Base-by-base conservation (phyloP, 2,113 vertebrate species). In the Carettochelys insculpta region DNA sequence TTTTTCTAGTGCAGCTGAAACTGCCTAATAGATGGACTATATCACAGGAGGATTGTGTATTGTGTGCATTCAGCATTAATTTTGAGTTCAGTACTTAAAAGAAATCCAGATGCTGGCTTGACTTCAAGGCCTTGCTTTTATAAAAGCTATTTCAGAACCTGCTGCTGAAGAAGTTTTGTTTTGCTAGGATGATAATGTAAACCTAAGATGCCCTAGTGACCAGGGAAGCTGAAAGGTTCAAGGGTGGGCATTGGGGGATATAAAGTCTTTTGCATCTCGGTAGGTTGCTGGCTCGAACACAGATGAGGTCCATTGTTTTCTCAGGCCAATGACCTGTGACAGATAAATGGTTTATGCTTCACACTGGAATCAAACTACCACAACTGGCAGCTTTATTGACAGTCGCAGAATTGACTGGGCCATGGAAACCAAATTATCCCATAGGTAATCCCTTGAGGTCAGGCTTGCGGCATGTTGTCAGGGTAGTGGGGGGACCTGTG, bases 341-440 rank as follows among this genome's bases (percentile, higher is more conserved):
- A 93, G 94, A 89, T 94, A 92, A 87, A 11, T 89, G 79, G 82
- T 78, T 92, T 94, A 24, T 10, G 81, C 95, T 95, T 93, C 82
- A 88, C 87, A 6, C 82, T 90, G 14, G 91, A 75, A 88, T 27
- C 71, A 13, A 43, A 43, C 71, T 24, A 43, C 71, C 41, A 27
- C 22, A 25, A 43, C 3, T 45, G 24, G 71, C 24, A 14, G 38
- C 41, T 73, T 73, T 41, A 73, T 11, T 71, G 38, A 41, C 78
- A 76, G 9, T 91, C 52, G 29, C 48, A 77, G 22, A 24, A 4
- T 47, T 89, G 38, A 82, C 94, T 80, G 83, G 51, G 58, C 19
- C 41, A 20, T 65, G 34, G 61, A 65, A 65, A 65, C 61, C 61
- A 65, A 73, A 43, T 73, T 73, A 43, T 73, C 71, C 38, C 41